Conservation (phyloP, 2,888 invertebrate species). For the Drosophila anceps region DNA sequence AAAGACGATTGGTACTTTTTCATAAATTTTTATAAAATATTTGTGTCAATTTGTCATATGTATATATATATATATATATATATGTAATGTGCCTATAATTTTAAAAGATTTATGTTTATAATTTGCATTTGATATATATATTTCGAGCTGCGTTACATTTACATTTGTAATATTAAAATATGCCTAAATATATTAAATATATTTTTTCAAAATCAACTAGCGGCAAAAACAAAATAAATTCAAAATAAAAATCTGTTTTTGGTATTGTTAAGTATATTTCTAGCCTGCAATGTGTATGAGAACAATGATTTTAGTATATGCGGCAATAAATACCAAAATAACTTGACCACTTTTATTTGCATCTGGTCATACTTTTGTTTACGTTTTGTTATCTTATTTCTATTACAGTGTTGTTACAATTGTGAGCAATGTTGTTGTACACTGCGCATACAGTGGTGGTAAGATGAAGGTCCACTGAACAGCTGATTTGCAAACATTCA, state of each 20-base stretch:
- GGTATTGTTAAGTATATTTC: neutral
- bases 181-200: no score
- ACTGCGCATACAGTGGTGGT: conserved; percentile 32
- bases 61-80: no score
- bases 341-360: neutral
- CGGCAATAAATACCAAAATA: conserved; percentile 8
- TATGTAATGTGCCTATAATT: no score
- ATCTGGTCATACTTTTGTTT: conserved; percentile 49
- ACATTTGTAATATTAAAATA: no score
- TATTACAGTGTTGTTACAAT: conserved; percentile 27
- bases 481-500: conserved; percentile 35
- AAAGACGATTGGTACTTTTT: neutral
- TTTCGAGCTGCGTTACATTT: no score
- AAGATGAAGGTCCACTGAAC: conserved; percentile 32
- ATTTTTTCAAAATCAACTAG: no score
- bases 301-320: no score
- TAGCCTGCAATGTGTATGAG: no score
- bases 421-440: conserved; percentile 22
- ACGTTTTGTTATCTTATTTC: conserved; percentile 31
- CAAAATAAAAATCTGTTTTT: neutral
- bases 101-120: no score
- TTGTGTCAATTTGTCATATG: neutral
- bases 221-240: neutral
- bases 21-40: neutral
- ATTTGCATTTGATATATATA: no score